phyloP scores from a whole-genome alignment of 2,797 vertebrate species.

The Neosilurus hyrtlii region DNA sequence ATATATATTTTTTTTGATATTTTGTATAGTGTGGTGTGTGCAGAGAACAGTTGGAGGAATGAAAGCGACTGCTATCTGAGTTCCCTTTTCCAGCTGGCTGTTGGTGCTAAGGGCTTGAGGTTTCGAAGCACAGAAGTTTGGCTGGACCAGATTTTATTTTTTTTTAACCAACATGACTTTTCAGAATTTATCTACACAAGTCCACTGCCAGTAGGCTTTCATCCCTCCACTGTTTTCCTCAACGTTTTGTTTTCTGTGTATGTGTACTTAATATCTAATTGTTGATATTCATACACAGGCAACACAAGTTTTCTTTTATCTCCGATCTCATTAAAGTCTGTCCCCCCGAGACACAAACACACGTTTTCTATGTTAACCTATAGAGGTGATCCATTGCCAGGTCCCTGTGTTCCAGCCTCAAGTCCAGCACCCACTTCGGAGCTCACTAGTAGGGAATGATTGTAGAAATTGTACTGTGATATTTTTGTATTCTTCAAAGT shows the following conservation, averaged over 20 bases:
- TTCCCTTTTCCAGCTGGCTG: slow-evolving; percentile 60
- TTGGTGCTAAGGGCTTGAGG: slow-evolving; percentile 50
- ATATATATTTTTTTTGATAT: slow-evolving; percentile 66
- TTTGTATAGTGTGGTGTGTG: slow-evolving; percentile 70
- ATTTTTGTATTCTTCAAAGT: slow-evolving; percentile 83
- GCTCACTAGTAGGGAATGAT: slow-evolving; percentile 66
- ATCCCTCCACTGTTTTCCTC: background rate
- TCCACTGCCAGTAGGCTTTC: slow-evolving; percentile 40
- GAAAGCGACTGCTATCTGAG: slow-evolving; percentile 61
- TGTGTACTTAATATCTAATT: slow-evolving; percentile 7
- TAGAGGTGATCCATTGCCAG: slow-evolving; percentile 45
- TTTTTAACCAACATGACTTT: background rate
- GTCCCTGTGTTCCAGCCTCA: slow-evolving; percentile 61
- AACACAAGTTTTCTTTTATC: slow-evolving; percentile 20
- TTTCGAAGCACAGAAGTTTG: slow-evolving; percentile 58
- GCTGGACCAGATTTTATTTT: slow-evolving; percentile 57
- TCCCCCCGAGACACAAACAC: background rate
- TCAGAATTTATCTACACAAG: background rate
- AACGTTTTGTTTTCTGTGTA: slow-evolving; percentile 5
- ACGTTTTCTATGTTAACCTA: background rate
- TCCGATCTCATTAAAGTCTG: no score
- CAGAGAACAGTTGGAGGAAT: slow-evolving; percentile 57
- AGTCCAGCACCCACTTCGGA: slow-evolving; percentile 61
- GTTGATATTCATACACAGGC: background rate
- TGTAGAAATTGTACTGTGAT: slow-evolving; percentile 82